phyloP scores from a whole-genome alignment of 2,888 invertebrate species.

The Piscicola geometra region DNA sequence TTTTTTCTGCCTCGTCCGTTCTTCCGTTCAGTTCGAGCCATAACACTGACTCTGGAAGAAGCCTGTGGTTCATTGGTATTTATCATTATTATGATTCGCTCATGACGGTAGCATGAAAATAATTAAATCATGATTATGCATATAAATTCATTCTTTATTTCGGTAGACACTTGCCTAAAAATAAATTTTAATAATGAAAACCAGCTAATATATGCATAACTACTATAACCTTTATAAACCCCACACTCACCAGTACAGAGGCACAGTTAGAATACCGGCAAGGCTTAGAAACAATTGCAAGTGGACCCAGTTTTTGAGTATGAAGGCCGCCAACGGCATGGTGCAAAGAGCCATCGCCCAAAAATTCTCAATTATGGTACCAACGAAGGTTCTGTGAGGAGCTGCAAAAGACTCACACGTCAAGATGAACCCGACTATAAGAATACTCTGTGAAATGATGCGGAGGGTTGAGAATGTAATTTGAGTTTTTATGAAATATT shows the following conservation, averaged over 20 bases:
- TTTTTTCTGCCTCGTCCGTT: slow-evolving; percentile 40
- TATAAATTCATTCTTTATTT: too few species aligned
- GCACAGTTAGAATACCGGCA: slow-evolving; percentile 40
- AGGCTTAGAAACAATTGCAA: slow-evolving; percentile 43
- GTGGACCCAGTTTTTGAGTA: slow-evolving; percentile 45
- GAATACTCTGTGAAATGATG: slow-evolving; percentile 44
- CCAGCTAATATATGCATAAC: too few species aligned
- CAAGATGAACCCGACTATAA: slow-evolving; percentile 45
- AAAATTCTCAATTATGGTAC: slow-evolving; percentile 42
- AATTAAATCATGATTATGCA: too few species aligned
- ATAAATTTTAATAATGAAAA: too few species aligned
- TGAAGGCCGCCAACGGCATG: slow-evolving; percentile 44
- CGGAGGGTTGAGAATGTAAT: not conserved
- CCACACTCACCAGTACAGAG: slow-evolving; percentile 42
- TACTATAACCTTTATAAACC: not conserved
- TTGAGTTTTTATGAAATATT: too few species aligned
- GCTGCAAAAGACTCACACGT: slow-evolving; percentile 46
- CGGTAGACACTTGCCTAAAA: too few species aligned
- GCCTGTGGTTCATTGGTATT: too few species aligned
- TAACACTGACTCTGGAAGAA: slow-evolving; percentile 44
- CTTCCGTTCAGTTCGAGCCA: slow-evolving; percentile 44
- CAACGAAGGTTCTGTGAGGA: slow-evolving; percentile 43
- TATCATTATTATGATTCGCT: too few species aligned
- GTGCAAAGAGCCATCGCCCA: slow-evolving; percentile 45
- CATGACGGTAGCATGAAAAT: too few species aligned